Evolutionary conservation across 2,113 vertebrate species (phyloP).

Genomic region (Columbina picui): DNA sequence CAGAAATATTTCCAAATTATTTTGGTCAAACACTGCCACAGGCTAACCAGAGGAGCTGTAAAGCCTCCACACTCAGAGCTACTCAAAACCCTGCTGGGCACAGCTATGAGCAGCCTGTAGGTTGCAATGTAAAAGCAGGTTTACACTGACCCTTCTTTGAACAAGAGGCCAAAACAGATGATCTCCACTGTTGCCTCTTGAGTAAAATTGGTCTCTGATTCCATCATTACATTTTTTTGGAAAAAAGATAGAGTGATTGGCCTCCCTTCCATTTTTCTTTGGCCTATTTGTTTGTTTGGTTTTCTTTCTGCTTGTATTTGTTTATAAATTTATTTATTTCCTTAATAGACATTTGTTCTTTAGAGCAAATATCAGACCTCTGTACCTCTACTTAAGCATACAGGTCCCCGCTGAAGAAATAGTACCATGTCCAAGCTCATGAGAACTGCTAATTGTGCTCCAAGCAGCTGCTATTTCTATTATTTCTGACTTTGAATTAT

Average conservation of each 20-base stretch:
- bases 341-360: background rate
- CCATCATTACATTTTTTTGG: background rate
- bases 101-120: background rate
- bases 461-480: background rate
- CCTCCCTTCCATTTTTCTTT: background rate
- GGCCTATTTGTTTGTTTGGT: fast-evolving
- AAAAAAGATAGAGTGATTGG: background rate
- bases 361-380: background rate
- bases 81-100: background rate
- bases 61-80: background rate
- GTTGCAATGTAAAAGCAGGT: background rate
- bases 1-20: background rate
- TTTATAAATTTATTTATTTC: background rate
- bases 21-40: background rate
- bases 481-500: background rate
- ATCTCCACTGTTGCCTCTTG: background rate
- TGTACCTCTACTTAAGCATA: background rate
- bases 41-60: background rate
- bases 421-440: background rate
- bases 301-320: background rate
- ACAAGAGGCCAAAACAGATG: background rate
- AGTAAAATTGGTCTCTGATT: background rate
- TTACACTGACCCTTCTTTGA: background rate
- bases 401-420: background rate
- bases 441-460: background rate